Evolutionary conservation across 2,113 vertebrate genomes (phyloP), one percentile per base, ranked within the genome.

Genomic region (Arvicanthis niloticus): DNA sequence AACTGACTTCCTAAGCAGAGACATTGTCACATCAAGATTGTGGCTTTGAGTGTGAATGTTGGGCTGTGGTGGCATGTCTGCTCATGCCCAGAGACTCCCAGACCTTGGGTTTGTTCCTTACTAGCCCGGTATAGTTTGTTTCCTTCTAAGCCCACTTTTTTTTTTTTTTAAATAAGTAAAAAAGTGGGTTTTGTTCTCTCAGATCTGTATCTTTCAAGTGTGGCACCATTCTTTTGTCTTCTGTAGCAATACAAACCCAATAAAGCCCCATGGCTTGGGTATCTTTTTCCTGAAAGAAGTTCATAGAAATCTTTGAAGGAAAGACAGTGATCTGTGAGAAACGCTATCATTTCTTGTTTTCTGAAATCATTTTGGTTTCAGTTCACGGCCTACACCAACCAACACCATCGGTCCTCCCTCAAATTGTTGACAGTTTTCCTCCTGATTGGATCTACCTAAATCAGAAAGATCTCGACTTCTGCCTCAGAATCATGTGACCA

Each of bases 21-120:
- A 75, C 62, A 37, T 37, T 86, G 72, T 60, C 4, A 10, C 26
- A 29, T 72, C n/a, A 70, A 85, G 80, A 73, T n/a, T 45, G 48
- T 86, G 92, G 85, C 88, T 93, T 48, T 17, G 15, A 7, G 60
- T 91, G 26, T n/a, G 82, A 78, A 56, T 87, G 62, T 48, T 37
- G 22, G 84, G 42, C 31, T 68, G 31, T 37, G 84, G 62, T 22
- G 62, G 62, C 17, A 8, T 48, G 37, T 37, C 42, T 95, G 72
- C 84, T 96, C 90, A 67, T 53, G 68, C 62, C 81, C 88, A 89
- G 26, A 85, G 45, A 67, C 53, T 88, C 91, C 76, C 73, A 68
- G 76, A 73, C 85, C 31, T 0, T 13, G 19, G 12, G 82, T 86
- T 48, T 68, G 31, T 72, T 37, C 21, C n/a, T 86, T 24, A 31